Conservation (phyloP, 1,140 invertebrate species). For the Trichomalopsis sarcophagae region DNA sequence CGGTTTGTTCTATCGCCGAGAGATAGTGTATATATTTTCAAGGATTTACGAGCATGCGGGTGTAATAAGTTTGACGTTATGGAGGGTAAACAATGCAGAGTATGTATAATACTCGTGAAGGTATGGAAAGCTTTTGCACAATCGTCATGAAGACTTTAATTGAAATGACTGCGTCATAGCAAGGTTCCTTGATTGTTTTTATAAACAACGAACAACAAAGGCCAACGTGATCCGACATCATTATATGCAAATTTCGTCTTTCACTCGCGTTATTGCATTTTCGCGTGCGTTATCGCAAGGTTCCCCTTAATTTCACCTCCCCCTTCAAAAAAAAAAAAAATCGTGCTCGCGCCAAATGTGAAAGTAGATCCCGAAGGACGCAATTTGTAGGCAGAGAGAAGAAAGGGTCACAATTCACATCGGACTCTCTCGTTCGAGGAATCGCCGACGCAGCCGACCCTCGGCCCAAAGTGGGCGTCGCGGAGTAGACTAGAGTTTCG, state of each 20-base stretch:
- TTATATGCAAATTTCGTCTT: no score
- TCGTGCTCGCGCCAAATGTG: not conserved
- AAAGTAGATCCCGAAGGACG: not conserved
- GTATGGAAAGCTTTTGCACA: no score
- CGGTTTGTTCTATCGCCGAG: no score
- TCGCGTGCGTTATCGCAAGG: no score
- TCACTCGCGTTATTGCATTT: no score
- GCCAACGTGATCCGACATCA: no score
- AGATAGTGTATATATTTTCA: not conserved
- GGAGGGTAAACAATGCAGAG: not conserved
- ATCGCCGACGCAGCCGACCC: not conserved
- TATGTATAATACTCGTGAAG: no score
- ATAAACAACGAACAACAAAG: no score
- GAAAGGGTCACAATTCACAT: not conserved
- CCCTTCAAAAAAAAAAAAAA: not conserved
- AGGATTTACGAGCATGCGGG: not conserved
- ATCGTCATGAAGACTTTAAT: no score
- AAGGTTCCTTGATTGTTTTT: no score
- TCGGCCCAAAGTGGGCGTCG: not conserved
- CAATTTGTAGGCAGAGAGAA: not conserved
- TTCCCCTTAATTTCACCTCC: not conserved
- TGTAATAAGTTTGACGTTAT: not conserved
- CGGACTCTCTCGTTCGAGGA: not conserved
- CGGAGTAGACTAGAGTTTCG: not conserved
- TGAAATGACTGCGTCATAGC: no score